These are phyloP conservation scores for Phlogophora meticulosa DNA, from an alignment of 2,888 invertebrate species.

Conservation along the genomic window DNA sequence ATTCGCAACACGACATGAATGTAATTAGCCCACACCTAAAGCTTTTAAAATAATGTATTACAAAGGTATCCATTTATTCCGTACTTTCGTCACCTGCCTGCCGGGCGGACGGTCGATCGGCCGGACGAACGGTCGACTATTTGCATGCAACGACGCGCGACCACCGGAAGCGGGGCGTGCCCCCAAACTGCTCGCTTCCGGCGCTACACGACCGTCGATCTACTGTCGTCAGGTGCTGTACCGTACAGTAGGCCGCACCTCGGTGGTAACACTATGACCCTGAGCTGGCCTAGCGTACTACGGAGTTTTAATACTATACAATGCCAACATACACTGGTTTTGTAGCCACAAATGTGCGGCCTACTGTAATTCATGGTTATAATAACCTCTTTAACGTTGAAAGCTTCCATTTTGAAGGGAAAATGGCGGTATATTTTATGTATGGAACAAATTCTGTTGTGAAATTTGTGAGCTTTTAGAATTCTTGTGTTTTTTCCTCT, in stretches of 20 bases:
- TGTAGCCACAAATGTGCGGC: too few species aligned
- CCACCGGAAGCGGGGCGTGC: constrained; percentile 86
- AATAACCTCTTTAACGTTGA: constrained; percentile 54
- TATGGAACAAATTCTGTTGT: background rate
- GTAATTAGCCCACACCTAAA: constrained; percentile 46
- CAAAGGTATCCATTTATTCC: constrained; percentile 58
- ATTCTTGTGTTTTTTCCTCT: background rate
- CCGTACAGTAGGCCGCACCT: constrained; percentile 10
- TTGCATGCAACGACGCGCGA: constrained; percentile 88
- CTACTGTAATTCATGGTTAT: constrained; percentile 47
- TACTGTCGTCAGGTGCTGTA: constrained; percentile 66
- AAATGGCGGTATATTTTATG: constrained; percentile 17
- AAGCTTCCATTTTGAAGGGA: constrained; percentile 41
- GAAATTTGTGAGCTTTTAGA: background rate
- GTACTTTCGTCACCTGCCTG: constrained; percentile 75
- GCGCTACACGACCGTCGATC: constrained; percentile 65
- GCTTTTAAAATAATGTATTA: constrained; percentile 47
- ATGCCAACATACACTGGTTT: too few species aligned
- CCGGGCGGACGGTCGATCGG: constrained; percentile 62
- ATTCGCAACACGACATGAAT: constrained; percentile 35
- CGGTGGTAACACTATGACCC: too few species aligned
- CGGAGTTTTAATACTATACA: too few species aligned
- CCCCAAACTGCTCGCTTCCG: constrained; percentile 88
- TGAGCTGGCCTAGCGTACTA: too few species aligned
- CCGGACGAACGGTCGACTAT: constrained; percentile 73